phyloP scores from a whole-genome alignment of 2,888 invertebrate genomes.

The Augochlorella aurata region DNA sequence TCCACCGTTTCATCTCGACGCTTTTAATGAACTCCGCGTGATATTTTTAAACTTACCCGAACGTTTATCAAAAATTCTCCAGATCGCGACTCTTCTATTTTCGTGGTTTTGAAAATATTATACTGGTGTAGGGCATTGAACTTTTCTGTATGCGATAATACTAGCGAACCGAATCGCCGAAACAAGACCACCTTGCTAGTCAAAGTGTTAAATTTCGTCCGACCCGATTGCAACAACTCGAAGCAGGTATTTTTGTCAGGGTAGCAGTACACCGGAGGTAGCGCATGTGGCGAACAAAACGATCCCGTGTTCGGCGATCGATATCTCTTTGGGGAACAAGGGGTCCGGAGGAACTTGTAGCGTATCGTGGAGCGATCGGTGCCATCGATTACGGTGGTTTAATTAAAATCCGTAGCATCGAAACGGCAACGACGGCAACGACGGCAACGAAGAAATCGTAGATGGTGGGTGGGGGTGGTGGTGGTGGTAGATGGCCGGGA shows the following conservation, averaged over 20 bases:
- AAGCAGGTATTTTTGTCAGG: not conserved
- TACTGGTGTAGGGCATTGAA: too few species aligned
- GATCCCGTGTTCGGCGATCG: slow-evolving; percentile 5
- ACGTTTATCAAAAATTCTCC: too few species aligned
- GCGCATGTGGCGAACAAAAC: slow-evolving; percentile 10
- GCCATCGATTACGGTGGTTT: slow-evolving; percentile 51
- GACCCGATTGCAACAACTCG: not conserved
- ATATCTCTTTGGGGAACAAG: slow-evolving; percentile 29
- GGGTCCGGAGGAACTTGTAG: not conserved
- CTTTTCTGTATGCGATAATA: too few species aligned
- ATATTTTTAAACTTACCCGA: too few species aligned
- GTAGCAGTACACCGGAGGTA: not conserved
- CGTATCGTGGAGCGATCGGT: slow-evolving; percentile 34
- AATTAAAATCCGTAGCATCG: slow-evolving; percentile 46
- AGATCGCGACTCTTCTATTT: too few species aligned
- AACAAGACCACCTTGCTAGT: too few species aligned
- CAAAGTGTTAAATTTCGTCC: too few species aligned
- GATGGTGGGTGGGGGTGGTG: slow-evolving; percentile 14
- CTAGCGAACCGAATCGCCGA: too few species aligned
- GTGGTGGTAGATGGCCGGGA: slow-evolving; percentile 12
- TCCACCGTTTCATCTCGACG: too few species aligned
- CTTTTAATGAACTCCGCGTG: too few species aligned
- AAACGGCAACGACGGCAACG: not conserved
- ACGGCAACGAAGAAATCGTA: slow-evolving; percentile 52
- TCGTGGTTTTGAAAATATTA: too few species aligned